Evolutionary conservation across 2,797 vertebrate genomes (phyloP), one percentile per base, ranked within the genome.

Genomic region (Tangara arthus): DNA sequence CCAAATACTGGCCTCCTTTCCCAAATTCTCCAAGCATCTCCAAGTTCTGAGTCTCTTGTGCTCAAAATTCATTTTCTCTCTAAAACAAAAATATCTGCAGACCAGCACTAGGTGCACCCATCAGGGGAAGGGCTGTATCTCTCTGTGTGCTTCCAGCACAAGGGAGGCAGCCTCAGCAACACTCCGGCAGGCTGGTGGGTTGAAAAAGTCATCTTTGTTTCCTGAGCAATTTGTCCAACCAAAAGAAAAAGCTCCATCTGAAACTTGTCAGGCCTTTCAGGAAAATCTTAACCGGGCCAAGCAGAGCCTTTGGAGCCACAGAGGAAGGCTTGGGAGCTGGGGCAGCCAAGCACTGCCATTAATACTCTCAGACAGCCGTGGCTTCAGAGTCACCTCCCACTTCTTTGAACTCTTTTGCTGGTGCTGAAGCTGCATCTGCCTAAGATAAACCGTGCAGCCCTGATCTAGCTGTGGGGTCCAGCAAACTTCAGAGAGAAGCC

Each of bases 121-220:
- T 3, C 5, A 17, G 50, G 23, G n/a, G 42, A 61, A 76, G 50
- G n/a, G 49, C 44, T 89, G 32, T 2, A 2, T 28, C 26, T 34
- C 55, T 70, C 1, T 24, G 11, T 19, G 13, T 56, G 20, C 60
- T 72, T 32, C 21, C 34, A 61, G 35, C 1, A 1, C 35, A 55
- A 55, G 57, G 6, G 15, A 57, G 32, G 47, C 66, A 80, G 42
- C 27, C 85, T 60, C 53, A 80, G 61, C 59, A 68, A 7, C 22
- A 28, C 32, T 46, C 37, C 0, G 0, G 15, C 4, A 15, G 37
- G 10, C 0, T 0, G 2, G 15, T 1, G 4, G 27, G 41, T 77
- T 55, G 23, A 80, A 88, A 72, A 85, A 56, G 39, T 50, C 41
- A 61, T 72, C 72, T 71, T 37, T 75, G 32, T 42, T 24, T 50